Base-by-base conservation (phyloP, 2,797 vertebrate genomes). In the Hozukius guyotensis region DNA sequence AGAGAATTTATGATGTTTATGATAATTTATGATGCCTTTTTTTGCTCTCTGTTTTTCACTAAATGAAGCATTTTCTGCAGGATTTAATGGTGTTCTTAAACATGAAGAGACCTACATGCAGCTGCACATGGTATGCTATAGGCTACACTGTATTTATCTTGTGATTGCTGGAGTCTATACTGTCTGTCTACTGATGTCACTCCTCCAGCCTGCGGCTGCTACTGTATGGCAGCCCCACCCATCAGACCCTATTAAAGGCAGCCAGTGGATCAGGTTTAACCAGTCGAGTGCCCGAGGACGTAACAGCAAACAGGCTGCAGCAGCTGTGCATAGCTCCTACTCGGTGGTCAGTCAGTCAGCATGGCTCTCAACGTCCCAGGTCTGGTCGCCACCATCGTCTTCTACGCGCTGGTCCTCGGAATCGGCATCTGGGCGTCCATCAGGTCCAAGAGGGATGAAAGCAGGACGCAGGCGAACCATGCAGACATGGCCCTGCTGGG, bases 371-470 rank as follows among this genome's bases (percentile, higher is more conserved):
- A 88, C 67, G 14, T 76, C 60, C 77, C 72, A 0, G 88, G 90
- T 8, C 77, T 90, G 32, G 1, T 83, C 0, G 77, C 3, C 18
- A 88, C 71, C 13, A 3, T 84, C n/a, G 2, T 86, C 0, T 90
- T 89, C 78, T 90, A 87, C 68, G 5, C 80, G 53, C 65, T 91
- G 72, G 85, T 88, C 32, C 85, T 87, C 3, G 87, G 72, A 1
- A 87, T 75, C 16, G 87, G 90, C 14, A 69, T 90, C 66, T 88
- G 87, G 87, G 87, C 87, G 1, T 91, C 87, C 2, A 0, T 89
- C 62, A 92, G 82, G 57, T 89, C 86, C 64, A 88, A 75, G 5
- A 24, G 53, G 63, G 86, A 84, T 16, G 62, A 71, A 4, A 27
- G 0, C 61, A 18, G 80, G 34, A 64, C 31, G 0, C 81, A 32